These are phyloP conservation scores for Chelonoidis abingdonii DNA, from an alignment of 2,113 vertebrate genomes.

Conservation along the genomic window DNA sequence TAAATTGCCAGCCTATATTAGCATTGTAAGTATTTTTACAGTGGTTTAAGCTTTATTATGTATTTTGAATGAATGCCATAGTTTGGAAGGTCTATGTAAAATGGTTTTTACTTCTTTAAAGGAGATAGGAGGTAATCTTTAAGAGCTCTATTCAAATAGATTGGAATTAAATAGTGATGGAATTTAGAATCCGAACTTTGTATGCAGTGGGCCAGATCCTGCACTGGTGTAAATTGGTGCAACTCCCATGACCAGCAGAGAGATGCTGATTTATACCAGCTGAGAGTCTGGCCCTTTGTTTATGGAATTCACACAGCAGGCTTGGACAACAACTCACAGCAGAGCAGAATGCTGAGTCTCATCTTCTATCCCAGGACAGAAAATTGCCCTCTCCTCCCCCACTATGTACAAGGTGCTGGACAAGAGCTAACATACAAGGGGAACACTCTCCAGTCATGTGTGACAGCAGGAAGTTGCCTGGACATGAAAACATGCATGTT, in stretches of 20 bases:
- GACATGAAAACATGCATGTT: background rate
- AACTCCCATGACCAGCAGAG: background rate
- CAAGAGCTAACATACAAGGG: background rate
- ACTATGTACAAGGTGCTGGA: background rate
- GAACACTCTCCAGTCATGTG: background rate
- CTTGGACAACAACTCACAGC: background rate
- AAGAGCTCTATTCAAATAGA: background rate
- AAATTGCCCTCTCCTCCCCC: background rate
- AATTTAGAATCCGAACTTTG: slow-evolving; percentile 9
- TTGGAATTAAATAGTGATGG: background rate
- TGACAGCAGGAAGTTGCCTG: background rate
- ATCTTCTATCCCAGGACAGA: background rate
- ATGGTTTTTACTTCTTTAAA: slow-evolving; percentile 37
- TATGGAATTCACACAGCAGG: background rate
- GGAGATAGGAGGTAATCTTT: background rate
- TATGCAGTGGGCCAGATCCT: background rate
- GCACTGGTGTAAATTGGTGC: rapidly evolving
- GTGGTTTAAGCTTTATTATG: background rate
- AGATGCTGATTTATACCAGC: background rate
- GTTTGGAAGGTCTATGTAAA: slow-evolving; percentile 2
- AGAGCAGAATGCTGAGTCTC: slow-evolving; percentile 2
- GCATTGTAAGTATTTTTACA: slow-evolving; percentile 39
- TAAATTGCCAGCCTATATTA: slow-evolving; percentile 54
- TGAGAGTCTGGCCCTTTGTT: background rate
- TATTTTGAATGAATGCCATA: background rate